Conservation (phyloP, 2,797 vertebrate species). For the Hemitrygon akajei region DNA sequence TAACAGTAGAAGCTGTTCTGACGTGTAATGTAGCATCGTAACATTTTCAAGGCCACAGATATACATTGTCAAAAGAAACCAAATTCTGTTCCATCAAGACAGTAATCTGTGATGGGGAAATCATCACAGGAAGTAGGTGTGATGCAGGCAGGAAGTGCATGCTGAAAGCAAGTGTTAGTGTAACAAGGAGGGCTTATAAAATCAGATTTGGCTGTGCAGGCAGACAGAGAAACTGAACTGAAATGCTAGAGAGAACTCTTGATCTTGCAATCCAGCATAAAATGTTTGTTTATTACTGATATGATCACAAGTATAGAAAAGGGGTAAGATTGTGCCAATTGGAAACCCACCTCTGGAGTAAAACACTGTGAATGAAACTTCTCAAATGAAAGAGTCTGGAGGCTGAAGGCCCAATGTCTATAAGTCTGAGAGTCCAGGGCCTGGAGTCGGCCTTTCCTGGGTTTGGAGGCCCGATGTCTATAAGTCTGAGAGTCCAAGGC, state of each 20-base stretch:
- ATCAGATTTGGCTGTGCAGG: neutral
- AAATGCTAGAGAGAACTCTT: neutral
- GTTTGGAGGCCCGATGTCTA: no score
- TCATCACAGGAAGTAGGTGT: neutral
- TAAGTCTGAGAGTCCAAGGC: no score
- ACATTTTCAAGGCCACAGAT: neutral
- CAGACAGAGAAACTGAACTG: neutral
- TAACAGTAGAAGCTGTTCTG: neutral
- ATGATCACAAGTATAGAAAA: neutral
- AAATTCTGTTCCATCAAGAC: neutral
- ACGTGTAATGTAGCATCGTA: neutral
- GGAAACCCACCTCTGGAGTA: neutral
- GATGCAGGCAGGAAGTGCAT: neutral
- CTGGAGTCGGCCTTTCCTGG: no score
- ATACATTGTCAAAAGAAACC: neutral
- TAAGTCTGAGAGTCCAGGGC: no score
- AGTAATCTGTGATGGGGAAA: neutral
- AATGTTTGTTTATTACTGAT: neutral
- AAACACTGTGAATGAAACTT: neutral
- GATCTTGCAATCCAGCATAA: no score
- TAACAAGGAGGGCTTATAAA: neutral
- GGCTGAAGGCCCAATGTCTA: no score
- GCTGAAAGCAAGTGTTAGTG: no score
- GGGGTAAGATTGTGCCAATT: neutral
- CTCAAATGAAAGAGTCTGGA: no score